Percentiles rank a stretch among this genome's conserved stretches.
Conservation (phyloP, 2,113 vertebrate genomes). For the Oreochromis niloticus region DNA sequence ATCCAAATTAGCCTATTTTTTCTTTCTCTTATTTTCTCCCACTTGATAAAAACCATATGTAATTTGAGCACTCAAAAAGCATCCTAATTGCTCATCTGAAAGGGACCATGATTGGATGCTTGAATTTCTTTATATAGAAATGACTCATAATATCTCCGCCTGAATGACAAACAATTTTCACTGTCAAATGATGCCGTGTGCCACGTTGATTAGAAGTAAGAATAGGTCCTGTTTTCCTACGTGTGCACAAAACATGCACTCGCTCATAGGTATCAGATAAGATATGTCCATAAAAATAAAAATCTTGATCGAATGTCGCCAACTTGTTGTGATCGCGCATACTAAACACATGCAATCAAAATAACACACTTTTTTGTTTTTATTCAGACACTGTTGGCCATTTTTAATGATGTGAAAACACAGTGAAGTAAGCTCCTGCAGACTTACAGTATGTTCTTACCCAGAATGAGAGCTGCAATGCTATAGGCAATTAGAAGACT, state of each 20-base stretch:
- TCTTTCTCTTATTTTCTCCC: background rate
- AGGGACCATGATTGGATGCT: conserved; percentile 55
- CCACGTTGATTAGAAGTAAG: conserved; percentile 1
- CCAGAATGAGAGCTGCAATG: conserved; percentile 41
- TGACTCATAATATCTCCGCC: conserved; percentile 46
- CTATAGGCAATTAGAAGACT: conserved; percentile 65
- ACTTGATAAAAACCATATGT: conserved; percentile 41
- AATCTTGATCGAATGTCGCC: background rate
- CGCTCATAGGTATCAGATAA: background rate
- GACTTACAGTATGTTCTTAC: conserved; percentile 25
- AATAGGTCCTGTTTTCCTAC: conserved; percentile 37
- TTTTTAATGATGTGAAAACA: conserved; percentile 34
- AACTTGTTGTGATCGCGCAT: background rate
- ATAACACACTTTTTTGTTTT: background rate
- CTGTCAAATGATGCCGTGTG: conserved; percentile 42
- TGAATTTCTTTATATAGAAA: conserved; percentile 51
- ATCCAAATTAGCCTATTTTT: conserved; percentile 39
- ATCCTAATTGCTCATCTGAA: conserved; percentile 60
- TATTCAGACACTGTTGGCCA: background rate
- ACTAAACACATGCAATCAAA: background rate
- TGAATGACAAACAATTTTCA: conserved; percentile 55
- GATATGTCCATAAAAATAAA: background rate
- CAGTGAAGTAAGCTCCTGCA: conserved; percentile 21
- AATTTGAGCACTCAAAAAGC: conserved; percentile 53
- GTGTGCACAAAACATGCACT: conserved; percentile 10